Evolutionary conservation across 1,140 invertebrate genomes (phyloP).

Genomic region (Chironomus striatipennis): DNA sequence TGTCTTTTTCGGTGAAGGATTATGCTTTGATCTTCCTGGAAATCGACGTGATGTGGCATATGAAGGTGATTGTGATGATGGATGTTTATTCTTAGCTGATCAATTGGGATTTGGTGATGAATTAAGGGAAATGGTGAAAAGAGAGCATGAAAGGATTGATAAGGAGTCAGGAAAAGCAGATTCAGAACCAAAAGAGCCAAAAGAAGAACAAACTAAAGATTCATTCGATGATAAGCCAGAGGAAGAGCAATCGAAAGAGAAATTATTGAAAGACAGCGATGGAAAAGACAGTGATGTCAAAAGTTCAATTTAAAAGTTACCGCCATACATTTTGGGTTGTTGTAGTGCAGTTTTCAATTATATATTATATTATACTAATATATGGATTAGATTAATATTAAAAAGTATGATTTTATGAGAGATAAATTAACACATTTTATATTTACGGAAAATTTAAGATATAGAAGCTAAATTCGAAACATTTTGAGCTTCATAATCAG

Average conservation of each 20-base stretch:
- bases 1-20: slow-evolving; percentile 42
- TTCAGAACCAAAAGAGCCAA: neutral
- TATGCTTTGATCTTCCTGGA: slow-evolving; percentile 56
- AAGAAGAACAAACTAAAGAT: neutral
- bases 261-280: slow-evolving; percentile 19
- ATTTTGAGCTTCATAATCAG: no score
- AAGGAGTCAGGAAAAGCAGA: slow-evolving; percentile 25
- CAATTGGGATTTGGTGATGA: slow-evolving; percentile 74
- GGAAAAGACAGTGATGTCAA: neutral
- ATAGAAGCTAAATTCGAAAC: no score
- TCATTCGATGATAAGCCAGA: slow-evolving; percentile 17
- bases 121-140: slow-evolving; percentile 47
- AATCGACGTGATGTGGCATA: slow-evolving; percentile 74
- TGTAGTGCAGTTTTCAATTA: neutral
- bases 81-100: slow-evolving; percentile 66
- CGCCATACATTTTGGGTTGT: neutral
- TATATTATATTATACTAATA: no score
- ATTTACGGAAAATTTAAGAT: no score
- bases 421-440: no score
- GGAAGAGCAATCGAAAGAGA: slow-evolving; percentile 23
- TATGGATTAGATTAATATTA: no score
- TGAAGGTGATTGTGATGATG: slow-evolving; percentile 82
- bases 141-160: slow-evolving; percentile 47
- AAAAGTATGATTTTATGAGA: no score
- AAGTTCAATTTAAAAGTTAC: slow-evolving; percentile 4